A percentile compares a stretch with the other conserved stretches of the same genome.
phyloP scores from a whole-genome alignment of 2,113 vertebrate species.

The Thunnus maccoyii region DNA sequence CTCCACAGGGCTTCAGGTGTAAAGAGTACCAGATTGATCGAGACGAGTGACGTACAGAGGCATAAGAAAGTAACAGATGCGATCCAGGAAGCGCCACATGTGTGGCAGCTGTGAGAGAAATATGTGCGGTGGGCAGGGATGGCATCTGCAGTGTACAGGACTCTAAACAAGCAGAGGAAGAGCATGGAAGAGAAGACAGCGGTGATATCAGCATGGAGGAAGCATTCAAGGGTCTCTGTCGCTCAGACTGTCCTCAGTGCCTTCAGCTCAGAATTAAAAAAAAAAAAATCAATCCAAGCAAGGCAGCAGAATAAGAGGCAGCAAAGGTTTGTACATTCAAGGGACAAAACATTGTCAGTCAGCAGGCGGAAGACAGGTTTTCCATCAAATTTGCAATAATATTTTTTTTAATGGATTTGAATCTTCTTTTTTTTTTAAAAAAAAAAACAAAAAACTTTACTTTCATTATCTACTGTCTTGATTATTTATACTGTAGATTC shows the following conservation, averaged over 20 bases:
- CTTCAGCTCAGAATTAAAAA: neutral
- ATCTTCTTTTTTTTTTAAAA: too few relatives aligned
- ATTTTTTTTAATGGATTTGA: neutral
- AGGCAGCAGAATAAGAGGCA: slow-evolving; percentile 1
- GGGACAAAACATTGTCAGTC: slow-evolving; percentile 9
- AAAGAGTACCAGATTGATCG: neutral
- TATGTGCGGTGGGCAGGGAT: slow-evolving; percentile 2
- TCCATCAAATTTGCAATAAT: neutral
- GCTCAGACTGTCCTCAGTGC: neutral
- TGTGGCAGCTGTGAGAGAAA: slow-evolving; percentile 45
- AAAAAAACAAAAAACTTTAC: neutral
- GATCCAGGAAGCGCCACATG: slow-evolving; percentile 28
- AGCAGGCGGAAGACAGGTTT: slow-evolving; percentile 6
- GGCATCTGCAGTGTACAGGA: slow-evolving; percentile 7
- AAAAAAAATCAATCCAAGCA: slow-evolving; percentile 13
- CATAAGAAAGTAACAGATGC: slow-evolving; percentile 37
- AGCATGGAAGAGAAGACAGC: slow-evolving; percentile 39
- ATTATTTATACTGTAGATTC: neutral
- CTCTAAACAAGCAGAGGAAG: slow-evolving; percentile 18
- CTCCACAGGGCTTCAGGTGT: neutral
- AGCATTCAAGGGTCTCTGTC: neutral
- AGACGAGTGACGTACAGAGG: slow-evolving; percentile 15
- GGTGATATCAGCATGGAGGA: slow-evolving; percentile 17
- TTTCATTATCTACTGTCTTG: neutral
- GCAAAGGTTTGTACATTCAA: slow-evolving; percentile 1